A percentile compares a stretch with the other conserved stretches of the same genome.
Evolutionary conservation across 2,113 vertebrate genomes (phyloP).

Genomic region (Centropus bengalensis): DNA sequence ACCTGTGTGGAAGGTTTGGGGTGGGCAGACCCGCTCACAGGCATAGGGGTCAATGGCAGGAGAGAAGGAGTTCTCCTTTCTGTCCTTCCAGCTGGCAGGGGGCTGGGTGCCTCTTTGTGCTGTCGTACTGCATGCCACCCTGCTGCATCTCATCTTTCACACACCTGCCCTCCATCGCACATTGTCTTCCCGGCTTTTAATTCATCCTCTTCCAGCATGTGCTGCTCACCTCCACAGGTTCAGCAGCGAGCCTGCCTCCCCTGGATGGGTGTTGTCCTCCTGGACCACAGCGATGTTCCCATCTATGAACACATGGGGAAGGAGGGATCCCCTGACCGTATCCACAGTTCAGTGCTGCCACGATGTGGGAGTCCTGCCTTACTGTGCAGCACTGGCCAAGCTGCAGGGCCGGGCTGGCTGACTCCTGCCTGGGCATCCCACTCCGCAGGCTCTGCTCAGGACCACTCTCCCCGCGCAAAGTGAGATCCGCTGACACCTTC

Average conservation of each 20-base stretch:
- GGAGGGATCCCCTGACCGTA: fast-evolving
- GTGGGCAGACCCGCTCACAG: background rate
- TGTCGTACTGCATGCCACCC: fast-evolving
- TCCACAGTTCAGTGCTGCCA: background rate
- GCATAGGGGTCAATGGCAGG: background rate
- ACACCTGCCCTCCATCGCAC: fast-evolving
- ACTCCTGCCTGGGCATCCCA: fast-evolving
- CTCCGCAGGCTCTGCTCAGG: fast-evolving
- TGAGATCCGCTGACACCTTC: no score
- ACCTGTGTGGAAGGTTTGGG: background rate
- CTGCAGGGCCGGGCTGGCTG: background rate
- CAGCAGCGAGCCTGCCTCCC: fast-evolving
- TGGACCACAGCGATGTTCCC: no score
- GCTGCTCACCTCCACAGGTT: fast-evolving
- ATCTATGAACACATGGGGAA: fast-evolving
- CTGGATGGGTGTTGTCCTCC: no score
- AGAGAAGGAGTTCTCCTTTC: background rate
- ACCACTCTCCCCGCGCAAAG: fast-evolving
- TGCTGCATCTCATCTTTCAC: background rate
- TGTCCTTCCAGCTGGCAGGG: fast-evolving
- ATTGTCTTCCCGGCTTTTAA: background rate
- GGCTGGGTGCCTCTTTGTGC: fast-evolving
- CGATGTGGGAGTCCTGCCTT: background rate
- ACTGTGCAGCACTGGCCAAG: background rate
- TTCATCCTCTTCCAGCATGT: background rate